Conservation (phyloP, 2,888 invertebrate genomes). For the Lasioglossum zephyrum region DNA sequence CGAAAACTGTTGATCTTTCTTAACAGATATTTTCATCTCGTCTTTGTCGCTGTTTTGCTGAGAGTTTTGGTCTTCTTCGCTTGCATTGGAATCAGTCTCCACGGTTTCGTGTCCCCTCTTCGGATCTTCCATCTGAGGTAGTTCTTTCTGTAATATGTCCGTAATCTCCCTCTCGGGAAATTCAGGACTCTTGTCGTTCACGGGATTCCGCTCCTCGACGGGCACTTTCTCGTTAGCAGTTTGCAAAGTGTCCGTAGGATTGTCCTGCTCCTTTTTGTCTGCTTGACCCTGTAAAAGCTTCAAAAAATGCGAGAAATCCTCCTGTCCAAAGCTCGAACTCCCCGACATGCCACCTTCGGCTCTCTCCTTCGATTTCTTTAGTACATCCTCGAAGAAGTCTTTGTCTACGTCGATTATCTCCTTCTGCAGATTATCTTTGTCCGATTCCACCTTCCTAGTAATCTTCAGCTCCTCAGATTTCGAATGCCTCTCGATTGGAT, state of each 20-base stretch:
- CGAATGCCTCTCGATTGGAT: slow-evolving; percentile 80
- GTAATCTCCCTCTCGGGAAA: slow-evolving; percentile 82
- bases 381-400: slow-evolving; percentile 80
- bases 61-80: slow-evolving; percentile 43
- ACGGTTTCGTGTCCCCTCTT: slow-evolving; percentile 69
- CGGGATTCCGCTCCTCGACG: slow-evolving; percentile 26
- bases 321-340: slow-evolving; percentile 81
- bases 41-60: slow-evolving; percentile 50
- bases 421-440: slow-evolving; percentile 79
- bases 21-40: slow-evolving; percentile 55
- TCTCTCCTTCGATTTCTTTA: slow-evolving; percentile 77
- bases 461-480: slow-evolving; percentile 75
- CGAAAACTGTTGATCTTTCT: slow-evolving; percentile 59
- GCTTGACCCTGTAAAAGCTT: slow-evolving; percentile 79
- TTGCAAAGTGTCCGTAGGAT: slow-evolving; percentile 63
- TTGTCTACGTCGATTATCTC: slow-evolving; percentile 83
- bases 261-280: slow-evolving; percentile 67
- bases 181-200: slow-evolving; percentile 75
- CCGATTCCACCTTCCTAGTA: slow-evolving; percentile 68
- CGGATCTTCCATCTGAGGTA: slow-evolving; percentile 51
- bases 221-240: slow-evolving; percentile 50
- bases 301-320: slow-evolving; percentile 81
- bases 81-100: slow-evolving; percentile 69
- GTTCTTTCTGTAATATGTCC: slow-evolving; percentile 78
- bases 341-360: slow-evolving; percentile 79